Conservation (phyloP, 2,797 vertebrate genomes). For the Scolopax bukidnonensis region DNA sequence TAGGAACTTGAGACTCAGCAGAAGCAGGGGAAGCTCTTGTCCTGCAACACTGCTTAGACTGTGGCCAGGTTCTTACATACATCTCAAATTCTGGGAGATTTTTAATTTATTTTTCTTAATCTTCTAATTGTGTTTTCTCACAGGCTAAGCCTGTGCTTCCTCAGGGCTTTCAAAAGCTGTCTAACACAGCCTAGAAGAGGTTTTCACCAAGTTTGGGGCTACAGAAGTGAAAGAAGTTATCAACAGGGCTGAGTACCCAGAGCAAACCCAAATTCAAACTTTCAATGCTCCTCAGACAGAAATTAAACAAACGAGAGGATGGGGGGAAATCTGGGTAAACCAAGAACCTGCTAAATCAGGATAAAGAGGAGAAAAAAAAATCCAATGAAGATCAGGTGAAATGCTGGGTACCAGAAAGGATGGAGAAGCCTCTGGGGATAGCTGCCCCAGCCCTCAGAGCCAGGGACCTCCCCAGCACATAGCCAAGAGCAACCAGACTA, state of each 20-base stretch:
- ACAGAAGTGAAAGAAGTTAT: background rate
- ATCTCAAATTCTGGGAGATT: background rate
- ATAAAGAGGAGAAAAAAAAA: background rate
- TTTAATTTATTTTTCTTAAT: background rate
- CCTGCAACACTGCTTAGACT: background rate
- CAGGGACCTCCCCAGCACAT: accelerated
- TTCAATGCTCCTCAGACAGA: background rate
- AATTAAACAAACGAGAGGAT: background rate
- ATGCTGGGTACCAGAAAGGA: background rate
- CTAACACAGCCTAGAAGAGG: background rate
- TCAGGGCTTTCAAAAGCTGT: background rate
- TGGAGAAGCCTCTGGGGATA: background rate
- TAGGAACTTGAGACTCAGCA: background rate
- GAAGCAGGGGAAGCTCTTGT: background rate
- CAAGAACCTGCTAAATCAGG: accelerated
- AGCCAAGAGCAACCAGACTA: background rate
- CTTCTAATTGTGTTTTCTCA: background rate
- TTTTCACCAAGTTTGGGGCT: background rate
- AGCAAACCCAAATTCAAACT: background rate
- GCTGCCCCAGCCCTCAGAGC: background rate
- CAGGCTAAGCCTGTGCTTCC: background rate
- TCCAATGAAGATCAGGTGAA: background rate
- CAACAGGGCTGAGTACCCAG: background rate
- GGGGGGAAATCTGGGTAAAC: background rate
- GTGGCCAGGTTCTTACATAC: background rate